Percentiles rank a stretch among this genome's conserved stretches.
Evolutionary conservation across 2,113 vertebrate genomes (phyloP).

Genomic region (Psilopogon haemacephalus): DNA sequence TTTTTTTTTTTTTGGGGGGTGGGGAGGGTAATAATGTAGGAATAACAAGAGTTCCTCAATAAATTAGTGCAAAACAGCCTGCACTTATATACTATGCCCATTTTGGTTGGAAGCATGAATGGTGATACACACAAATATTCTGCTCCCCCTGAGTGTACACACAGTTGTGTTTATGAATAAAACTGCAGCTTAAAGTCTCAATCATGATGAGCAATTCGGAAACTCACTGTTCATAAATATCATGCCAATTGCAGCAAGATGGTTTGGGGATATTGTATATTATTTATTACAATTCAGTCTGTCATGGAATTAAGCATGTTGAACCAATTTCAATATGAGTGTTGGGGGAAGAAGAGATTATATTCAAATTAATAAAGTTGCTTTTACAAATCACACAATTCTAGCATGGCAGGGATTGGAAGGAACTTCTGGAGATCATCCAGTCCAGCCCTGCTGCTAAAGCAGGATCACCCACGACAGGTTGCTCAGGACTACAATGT

Average conservation of each 20-base stretch:
- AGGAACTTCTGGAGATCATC: too few relatives aligned
- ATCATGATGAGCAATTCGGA: constrained; percentile 37
- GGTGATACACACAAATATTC: background rate
- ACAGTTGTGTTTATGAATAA: constrained; percentile 46
- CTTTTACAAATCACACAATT: background rate
- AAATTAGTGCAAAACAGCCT: background rate
- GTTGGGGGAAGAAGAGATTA: constrained; percentile 2
- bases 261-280: constrained; percentile 42
- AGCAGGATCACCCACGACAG: too few relatives aligned
- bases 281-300: constrained; percentile 58
- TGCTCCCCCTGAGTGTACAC: background rate
- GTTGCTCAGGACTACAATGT: too few relatives aligned
- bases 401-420: too few relatives aligned
- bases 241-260: constrained; percentile 45
- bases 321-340: constrained; percentile 28
- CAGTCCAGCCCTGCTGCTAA: too few relatives aligned
- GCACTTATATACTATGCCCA: background rate
- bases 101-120: background rate
- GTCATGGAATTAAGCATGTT: constrained; percentile 38
- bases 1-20: too few relatives aligned
- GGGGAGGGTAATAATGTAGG: background rate
- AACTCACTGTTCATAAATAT: constrained; percentile 26
- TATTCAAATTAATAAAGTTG: constrained; percentile 34
- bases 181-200: constrained; percentile 34
- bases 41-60: background rate